Percentiles rank a stretch among this genome's conserved stretches.
Conservation (phyloP, 2,113 vertebrate species). For the Danio rerio region DNA sequence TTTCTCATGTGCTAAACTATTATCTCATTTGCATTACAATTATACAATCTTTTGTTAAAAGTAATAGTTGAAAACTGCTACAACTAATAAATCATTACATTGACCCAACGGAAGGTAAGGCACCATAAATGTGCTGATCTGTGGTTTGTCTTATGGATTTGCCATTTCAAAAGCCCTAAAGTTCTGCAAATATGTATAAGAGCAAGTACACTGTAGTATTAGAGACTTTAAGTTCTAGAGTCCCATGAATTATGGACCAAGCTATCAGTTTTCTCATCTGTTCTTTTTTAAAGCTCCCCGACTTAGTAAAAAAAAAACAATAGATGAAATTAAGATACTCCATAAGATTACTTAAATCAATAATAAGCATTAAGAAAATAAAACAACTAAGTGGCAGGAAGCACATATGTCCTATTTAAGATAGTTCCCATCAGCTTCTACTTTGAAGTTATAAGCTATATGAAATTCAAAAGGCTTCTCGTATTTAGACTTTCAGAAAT, state of each 20-base stretch:
- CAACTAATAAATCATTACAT: too few species aligned
- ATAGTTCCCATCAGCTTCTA: background rate
- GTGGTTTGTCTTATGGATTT: background rate
- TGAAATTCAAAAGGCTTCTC: background rate
- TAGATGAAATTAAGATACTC: background rate
- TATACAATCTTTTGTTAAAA: too few species aligned
- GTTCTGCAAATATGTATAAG: background rate
- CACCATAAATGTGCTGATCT: background rate
- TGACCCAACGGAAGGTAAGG: too few species aligned
- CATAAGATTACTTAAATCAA: background rate
- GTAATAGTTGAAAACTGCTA: too few species aligned
- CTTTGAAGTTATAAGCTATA: background rate
- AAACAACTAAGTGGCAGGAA: background rate
- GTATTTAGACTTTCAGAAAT: background rate
- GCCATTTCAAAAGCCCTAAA: background rate
- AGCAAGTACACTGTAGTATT: background rate
- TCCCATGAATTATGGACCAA: background rate
- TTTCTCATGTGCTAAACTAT: too few species aligned
- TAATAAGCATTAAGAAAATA: background rate
- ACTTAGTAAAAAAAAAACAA: background rate
- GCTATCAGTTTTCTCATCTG: background rate
- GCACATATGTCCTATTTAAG: background rate
- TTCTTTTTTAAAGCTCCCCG: background rate
- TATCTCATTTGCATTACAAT: too few species aligned
- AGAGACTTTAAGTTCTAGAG: background rate